Base-by-base conservation (phyloP, 1,140 invertebrate genomes). In the Magallana angulata region DNA sequence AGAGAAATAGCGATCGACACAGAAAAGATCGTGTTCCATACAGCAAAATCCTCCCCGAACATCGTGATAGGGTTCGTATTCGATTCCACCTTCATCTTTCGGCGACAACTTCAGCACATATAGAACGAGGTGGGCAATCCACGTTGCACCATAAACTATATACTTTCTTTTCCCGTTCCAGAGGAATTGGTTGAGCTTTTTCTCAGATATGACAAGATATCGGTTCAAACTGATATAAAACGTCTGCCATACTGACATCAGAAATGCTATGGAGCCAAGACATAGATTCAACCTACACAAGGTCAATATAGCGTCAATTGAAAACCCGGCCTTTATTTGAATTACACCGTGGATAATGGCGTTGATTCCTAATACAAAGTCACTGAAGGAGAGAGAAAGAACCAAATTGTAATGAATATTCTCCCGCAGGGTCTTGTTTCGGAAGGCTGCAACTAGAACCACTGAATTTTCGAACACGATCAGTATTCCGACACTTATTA, bases 221-320 rank as follows among this genome's bases (percentile, higher is more conserved):
- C 60, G 60, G 14, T 64, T 64, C 18, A 64, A 64, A 64, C 60
- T 64, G 60, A 64, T 64, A 18, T 64, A 64, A 64, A 18, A 64
- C 18, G 18, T 64, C 14, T 64, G 60, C 18, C 5, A 16, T 64
- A 64, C 16, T 1, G 60, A 64, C 14, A 64, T 64, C 18, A n/a
- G n/a, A 16, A 64, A n/a, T 16, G 60, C 14, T 64, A 16, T 16
- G 8, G 16, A 64, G 16, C 60, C 6, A 16, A 64, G 14, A 18
- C 60, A 64, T 16, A 64, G 18, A 64, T n/a, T 16, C 16, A 64
- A 7, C 16, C 16, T 18, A 64, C 60, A 64, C 16, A 18, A 16
- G 6, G 18, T 7, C 16, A 7, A n/a, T 18, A 64, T 64, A 1
- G 16, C 18, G 6, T n/a, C 0, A 5, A 16, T 18, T 6, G 60